phyloP scores from a whole-genome alignment of 2,888 invertebrate species.

The Aproaerema taeniolella region DNA sequence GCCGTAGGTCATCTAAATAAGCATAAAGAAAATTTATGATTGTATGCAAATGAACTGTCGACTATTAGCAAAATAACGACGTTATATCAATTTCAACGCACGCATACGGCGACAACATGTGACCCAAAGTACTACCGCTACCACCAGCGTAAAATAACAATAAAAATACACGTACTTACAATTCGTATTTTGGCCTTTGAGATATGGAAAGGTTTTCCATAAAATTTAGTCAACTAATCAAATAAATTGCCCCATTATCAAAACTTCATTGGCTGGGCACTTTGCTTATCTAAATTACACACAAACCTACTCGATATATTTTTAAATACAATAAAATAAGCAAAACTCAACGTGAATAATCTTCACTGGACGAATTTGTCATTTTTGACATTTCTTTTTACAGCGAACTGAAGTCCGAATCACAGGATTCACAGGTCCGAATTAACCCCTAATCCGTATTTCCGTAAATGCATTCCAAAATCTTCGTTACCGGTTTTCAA shows the following conservation, averaged over 20 bases:
- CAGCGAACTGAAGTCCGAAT: too few species aligned
- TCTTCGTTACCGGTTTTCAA: too few species aligned
- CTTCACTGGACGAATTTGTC: constrained; percentile 47
- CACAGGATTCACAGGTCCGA: too few species aligned
- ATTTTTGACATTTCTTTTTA: constrained; percentile 27
- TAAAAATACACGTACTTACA: constrained; percentile 47
- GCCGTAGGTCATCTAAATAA: constrained; percentile 27
- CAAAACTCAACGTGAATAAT: constrained; percentile 26
- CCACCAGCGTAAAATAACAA: constrained; percentile 34
- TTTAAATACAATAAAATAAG: constrained; percentile 20
- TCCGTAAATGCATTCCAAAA: too few species aligned
- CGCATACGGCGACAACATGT: constrained; percentile 40
- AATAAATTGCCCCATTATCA: constrained; percentile 44
- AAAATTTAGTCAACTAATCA: constrained; percentile 45
- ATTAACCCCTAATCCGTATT: too few species aligned
- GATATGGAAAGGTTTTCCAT: constrained; percentile 55
- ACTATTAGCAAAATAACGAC: constrained; percentile 54
- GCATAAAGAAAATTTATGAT: constrained; percentile 46
- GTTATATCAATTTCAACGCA: constrained; percentile 41
- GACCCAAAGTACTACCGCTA: constrained; percentile 39
- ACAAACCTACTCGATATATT: constrained; percentile 19
- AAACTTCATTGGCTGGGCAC: constrained; percentile 19
- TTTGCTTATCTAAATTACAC: constrained; percentile 22
- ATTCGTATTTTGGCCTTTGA: constrained; percentile 49
- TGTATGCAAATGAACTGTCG: constrained; percentile 67